These are phyloP conservation scores for Thermophis baileyi DNA, from an alignment of 2,113 vertebrate species.

Conservation along the genomic window DNA sequence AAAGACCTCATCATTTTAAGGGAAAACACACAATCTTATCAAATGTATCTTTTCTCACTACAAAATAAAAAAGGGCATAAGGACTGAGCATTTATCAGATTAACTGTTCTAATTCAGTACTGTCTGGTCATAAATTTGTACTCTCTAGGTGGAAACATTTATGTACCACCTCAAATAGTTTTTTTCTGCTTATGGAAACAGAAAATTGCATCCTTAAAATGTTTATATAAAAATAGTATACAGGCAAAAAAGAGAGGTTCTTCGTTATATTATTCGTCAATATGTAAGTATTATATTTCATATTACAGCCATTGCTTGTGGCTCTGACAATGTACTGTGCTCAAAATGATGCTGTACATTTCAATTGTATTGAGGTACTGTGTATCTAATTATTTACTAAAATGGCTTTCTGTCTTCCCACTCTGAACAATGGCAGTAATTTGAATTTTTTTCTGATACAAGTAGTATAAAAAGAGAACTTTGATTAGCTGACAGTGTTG, in stretches of 20 bases:
- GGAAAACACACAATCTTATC: background rate
- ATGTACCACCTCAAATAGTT: background rate
- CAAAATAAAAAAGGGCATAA: background rate
- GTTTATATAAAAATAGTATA: background rate
- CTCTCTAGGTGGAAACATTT: background rate
- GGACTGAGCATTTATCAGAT: background rate
- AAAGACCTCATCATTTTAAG: background rate
- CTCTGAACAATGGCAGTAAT: background rate
- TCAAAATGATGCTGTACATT: background rate
- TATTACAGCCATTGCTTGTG: background rate
- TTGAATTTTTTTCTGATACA: background rate
- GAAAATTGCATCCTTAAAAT: background rate
- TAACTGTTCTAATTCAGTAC: background rate
- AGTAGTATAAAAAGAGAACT: background rate
- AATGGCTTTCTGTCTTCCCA: background rate
- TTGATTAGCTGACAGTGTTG: background rate
- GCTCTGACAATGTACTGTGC: background rate
- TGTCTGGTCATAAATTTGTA: background rate
- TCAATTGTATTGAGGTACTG: background rate
- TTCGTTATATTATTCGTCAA: background rate
- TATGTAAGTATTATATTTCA: background rate
- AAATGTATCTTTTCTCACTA: background rate
- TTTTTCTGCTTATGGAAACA: background rate
- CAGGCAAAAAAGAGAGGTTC: background rate
- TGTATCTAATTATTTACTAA: background rate